Conservation (phyloP, 2,113 vertebrate genomes). For the Onychostruthus taczanowskii region DNA sequence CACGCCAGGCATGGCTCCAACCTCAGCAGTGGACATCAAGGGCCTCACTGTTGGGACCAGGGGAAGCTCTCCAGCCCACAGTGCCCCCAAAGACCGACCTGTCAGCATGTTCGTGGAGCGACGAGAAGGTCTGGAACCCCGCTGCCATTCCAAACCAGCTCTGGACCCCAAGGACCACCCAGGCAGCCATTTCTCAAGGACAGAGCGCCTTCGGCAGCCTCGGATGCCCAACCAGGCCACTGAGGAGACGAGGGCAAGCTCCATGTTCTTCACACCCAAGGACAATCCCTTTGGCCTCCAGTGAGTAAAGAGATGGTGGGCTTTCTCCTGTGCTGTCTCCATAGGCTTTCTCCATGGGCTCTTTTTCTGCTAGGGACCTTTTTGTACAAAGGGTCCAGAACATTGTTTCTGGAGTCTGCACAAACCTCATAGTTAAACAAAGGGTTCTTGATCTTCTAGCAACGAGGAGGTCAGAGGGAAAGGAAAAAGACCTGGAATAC, state of each 20-base stretch:
- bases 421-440: not conserved
- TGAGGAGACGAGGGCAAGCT: conserved; percentile 63
- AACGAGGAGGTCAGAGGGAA: not conserved
- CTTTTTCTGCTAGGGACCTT: not conserved
- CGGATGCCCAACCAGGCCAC: conserved; percentile 62
- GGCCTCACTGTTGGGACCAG: conserved; percentile 59
- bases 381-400: not conserved
- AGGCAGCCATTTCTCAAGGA: conserved; percentile 49
- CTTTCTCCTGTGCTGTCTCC: not conserved
- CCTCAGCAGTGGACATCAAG: conserved; percentile 33
- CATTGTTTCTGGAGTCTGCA: not conserved
- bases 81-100: conserved; percentile 66
- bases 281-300: conserved; percentile 75
- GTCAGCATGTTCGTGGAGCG: conserved; percentile 68
- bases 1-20: not conserved
- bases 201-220: conserved; percentile 53
- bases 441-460: not conserved
- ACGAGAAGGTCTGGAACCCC: conserved; percentile 66
- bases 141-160: conserved; percentile 75
- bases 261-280: conserved; percentile 88
- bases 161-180: conserved; percentile 72
- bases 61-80: conserved; percentile 49
- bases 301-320: conserved; percentile 75
- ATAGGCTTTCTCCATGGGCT: not conserved
- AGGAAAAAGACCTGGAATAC: not conserved